Evolutionary conservation across 1,140 invertebrate genomes (phyloP).

Genomic region (Colletes gigas): DNA sequence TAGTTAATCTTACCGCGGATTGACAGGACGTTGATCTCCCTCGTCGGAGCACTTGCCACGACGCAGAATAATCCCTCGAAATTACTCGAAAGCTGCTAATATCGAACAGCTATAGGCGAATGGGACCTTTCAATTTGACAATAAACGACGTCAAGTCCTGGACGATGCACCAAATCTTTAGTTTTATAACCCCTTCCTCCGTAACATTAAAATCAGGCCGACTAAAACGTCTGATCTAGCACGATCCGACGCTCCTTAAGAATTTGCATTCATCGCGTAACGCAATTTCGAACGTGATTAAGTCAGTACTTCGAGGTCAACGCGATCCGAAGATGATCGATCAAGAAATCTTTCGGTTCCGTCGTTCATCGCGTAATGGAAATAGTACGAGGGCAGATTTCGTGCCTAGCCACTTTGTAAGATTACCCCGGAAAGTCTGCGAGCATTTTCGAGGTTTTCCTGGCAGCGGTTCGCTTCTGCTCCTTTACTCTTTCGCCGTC

Average conservation of each 20-base stretch:
- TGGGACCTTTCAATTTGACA: too few relatives aligned
- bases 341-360: neutral
- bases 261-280: too few relatives aligned
- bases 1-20: slow-evolving; percentile 18
- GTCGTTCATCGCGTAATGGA: slow-evolving; percentile 3
- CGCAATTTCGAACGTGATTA: too few relatives aligned
- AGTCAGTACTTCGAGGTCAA: neutral
- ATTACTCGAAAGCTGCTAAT: too few relatives aligned
- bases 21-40: slow-evolving; percentile 23
- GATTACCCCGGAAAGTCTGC: neutral
- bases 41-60: neutral
- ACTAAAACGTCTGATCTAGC: too few relatives aligned
- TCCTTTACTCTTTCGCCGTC: neutral
- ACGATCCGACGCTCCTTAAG: too few relatives aligned
- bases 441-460: neutral
- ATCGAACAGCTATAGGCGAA: too few relatives aligned
- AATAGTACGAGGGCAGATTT: neutral
- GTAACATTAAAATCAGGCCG: too few relatives aligned
- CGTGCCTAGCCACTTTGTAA: slow-evolving; percentile 8
- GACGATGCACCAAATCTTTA: too few relatives aligned
- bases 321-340: neutral
- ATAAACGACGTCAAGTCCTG: too few relatives aligned
- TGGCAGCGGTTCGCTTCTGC: slow-evolving; percentile 6
- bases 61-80: neutral
- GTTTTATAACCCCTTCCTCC: too few relatives aligned